Percentiles rank a stretch among this genome's conserved stretches.
phyloP scores from a whole-genome alignment of 2,797 vertebrate genomes.

The Sternotherus odoratus region DNA sequence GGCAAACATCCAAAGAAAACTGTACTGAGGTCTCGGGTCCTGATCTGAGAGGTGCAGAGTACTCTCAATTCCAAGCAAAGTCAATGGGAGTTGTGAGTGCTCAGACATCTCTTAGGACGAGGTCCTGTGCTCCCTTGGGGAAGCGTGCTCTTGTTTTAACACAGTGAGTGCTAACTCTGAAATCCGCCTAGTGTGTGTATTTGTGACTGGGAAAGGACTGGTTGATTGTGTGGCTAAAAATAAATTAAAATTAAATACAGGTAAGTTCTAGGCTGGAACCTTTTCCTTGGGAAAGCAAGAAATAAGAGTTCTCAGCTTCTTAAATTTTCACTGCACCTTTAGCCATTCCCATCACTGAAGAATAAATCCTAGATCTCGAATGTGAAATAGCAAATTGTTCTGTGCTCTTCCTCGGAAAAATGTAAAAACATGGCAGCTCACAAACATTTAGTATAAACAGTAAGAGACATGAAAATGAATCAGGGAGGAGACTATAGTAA shows the following conservation, averaged over 20 bases:
- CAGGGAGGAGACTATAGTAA: not conserved
- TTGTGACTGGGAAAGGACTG: constrained; percentile 42
- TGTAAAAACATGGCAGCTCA: constrained; percentile 46
- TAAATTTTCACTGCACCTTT: constrained; percentile 49
- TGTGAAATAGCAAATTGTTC: constrained; percentile 68
- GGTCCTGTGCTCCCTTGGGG: not conserved
- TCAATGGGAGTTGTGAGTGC: not conserved
- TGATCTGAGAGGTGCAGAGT: not conserved
- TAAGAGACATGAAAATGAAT: constrained; percentile 45
- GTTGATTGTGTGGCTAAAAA: constrained; percentile 46
- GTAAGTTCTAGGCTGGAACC: constrained; percentile 11
- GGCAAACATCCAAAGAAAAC: not conserved
- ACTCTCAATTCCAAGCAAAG: not conserved
- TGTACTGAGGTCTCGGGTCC: not conserved
- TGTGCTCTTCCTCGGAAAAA: constrained; percentile 74
- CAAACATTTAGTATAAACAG: constrained; percentile 60
- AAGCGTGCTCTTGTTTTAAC: not conserved
- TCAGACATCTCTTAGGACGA: not conserved
- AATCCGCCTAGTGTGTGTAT: not conserved
- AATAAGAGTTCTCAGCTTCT: constrained; percentile 49
- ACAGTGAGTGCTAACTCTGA: constrained; percentile 15
- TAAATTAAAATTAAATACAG: constrained; percentile 38
- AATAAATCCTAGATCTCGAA: constrained; percentile 70
- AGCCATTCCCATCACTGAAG: constrained; percentile 59
- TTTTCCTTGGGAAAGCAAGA: constrained; percentile 19